Evolutionary conservation across 2,797 vertebrate genomes (phyloP).

Genomic region (Pseudochaenichthys georgianus): DNA sequence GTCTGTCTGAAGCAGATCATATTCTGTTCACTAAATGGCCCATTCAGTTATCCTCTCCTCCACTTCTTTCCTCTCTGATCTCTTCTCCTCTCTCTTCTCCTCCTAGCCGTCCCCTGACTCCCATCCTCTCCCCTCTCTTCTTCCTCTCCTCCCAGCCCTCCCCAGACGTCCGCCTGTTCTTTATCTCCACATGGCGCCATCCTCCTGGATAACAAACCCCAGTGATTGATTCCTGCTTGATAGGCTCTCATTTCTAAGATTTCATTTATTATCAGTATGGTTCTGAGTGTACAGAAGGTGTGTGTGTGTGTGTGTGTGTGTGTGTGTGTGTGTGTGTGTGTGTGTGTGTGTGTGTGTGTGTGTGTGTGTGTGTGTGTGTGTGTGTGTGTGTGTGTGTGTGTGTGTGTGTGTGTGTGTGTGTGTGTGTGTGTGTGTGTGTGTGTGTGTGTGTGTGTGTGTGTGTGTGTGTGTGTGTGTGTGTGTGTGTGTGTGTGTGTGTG

Average conservation of each 20-base stretch:
- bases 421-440: no score
- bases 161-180: constrained; percentile 88
- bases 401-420: rapidly evolving
- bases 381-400: no score
- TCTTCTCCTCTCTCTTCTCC: background rate
- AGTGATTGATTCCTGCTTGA: constrained; percentile 99
- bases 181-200: constrained; percentile 96
- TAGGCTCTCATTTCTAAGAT: constrained; percentile 94
- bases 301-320: background rate
- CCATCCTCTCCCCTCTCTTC: background rate
- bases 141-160: constrained; percentile 42
- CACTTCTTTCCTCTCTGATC: background rate
- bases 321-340: no score
- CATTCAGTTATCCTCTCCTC: background rate
- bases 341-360: no score
- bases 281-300: constrained; percentile 80
- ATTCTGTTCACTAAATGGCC: background rate
- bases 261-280: constrained; percentile 96
- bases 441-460: no score
- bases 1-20: constrained; percentile 16
- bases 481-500: no score
- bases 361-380: no score
- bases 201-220: constrained; percentile 94
- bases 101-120: constrained; percentile 70
- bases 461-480: no score